Base-by-base conservation (phyloP, 1,140 invertebrate genomes). In the Bombus balteatus region DNA sequence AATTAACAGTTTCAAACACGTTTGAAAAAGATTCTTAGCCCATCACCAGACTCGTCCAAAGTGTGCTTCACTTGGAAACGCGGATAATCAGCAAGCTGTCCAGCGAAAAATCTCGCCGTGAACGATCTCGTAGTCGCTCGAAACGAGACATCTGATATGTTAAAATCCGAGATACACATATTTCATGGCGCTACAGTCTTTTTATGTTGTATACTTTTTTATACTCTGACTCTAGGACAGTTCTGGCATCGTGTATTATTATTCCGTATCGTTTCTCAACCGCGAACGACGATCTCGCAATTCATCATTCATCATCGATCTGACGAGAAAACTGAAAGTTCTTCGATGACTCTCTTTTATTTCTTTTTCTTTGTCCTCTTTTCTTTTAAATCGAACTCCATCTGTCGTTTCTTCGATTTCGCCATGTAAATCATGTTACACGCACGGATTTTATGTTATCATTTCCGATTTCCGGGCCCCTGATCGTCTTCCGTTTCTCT, bases 381-480 rank as follows among this genome's bases (percentile, higher is more conserved):
- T 22, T 25, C 18, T n/a, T 37, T 79, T 71, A 34, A 71, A 65
- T 39, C 59, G 57, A 87, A 82, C 43, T 76, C 43, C 12, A 8
- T 18, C 25, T n/a, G 34, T 66, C 22, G 34, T 74, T 32, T 79
- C 25, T 25, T 32, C 34, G 18, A 18, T 39, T 18, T 78, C 75
- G 59, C 59, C 59, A n/a, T 32, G n/a, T 66, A 59, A 65, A 32
- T 32, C 25, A 25, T 39, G 34, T 76, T n/a, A 32, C 74, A 65
- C 59, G 53, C 18, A 68, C 37, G 0, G n/a, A 70, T 68, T 87
- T 62, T 86, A 89, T 32, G 84, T 66, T 73, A 88, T 92, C 92
- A 94, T 94, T 94, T 94, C 93, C 93, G 91, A 92, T 94, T 94
- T 92, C 89, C 78, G 92, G 91, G 93, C 90, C 83, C 81, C 47